phyloP scores from a whole-genome alignment of 2,888 invertebrate species.

The Sarcophaga caerulescens region DNA sequence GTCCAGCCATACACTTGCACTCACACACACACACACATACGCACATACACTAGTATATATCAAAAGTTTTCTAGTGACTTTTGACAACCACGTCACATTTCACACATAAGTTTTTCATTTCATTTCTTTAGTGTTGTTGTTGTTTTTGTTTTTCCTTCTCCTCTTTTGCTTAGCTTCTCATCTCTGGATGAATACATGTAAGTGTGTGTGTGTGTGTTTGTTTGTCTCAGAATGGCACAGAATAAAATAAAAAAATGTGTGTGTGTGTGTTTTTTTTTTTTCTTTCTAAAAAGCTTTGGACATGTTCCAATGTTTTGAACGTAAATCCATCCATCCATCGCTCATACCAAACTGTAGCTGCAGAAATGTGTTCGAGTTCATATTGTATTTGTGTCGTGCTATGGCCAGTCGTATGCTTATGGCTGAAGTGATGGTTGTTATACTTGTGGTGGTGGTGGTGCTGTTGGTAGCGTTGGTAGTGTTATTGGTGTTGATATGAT shows the following conservation, averaged over 20 bases:
- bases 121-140: conserved; percentile 32
- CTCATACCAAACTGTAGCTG: conserved; percentile 28
- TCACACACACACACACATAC: conserved; percentile 73
- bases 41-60: conserved; percentile 76
- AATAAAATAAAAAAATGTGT: not conserved
- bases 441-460: not conserved
- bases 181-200: not conserved
- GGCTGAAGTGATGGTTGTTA: no score
- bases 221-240: not conserved
- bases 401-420: not conserved
- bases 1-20: no score
- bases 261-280: conserved; percentile 24
- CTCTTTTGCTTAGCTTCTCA: conserved; percentile 23
- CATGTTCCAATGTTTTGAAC: conserved; percentile 71
- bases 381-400: conserved; percentile 38
- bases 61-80: conserved; percentile 80
- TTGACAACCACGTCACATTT: conserved; percentile 79
- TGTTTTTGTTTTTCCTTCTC: not conserved
- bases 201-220: not conserved
- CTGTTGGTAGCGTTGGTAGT: conserved; percentile 26
- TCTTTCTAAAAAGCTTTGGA: conserved; percentile 57
- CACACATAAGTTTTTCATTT: conserved; percentile 71
- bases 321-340: conserved; percentile 51
- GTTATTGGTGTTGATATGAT: no score
- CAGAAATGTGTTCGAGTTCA: conserved; percentile 45